These are phyloP conservation scores for Drosophila multiciliata DNA, from an alignment of 2,888 invertebrate genomes.

Conservation along the genomic window DNA sequence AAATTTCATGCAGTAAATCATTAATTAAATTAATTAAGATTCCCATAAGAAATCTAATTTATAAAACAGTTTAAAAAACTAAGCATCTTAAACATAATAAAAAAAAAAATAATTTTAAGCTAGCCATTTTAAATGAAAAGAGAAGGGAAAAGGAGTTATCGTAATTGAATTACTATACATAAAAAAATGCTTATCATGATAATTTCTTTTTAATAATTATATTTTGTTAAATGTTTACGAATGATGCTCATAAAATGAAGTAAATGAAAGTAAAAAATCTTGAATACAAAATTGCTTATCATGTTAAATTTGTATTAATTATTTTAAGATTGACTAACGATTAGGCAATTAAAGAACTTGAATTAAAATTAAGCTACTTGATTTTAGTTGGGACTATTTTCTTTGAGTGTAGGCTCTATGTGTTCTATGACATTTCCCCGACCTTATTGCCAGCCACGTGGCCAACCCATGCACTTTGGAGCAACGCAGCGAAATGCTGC, in stretches of 20 bases:
- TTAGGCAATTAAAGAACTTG: not conserved
- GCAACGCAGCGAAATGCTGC: conserved; percentile 59
- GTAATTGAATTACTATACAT: not conserved
- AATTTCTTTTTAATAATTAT: not conserved
- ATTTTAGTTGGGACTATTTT: not conserved
- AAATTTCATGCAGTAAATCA: not conserved
- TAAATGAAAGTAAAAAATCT: not conserved
- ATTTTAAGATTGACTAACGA: not conserved
- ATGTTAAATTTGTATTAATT: not conserved
- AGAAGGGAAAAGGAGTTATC: not conserved
- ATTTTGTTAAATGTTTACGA: not conserved
- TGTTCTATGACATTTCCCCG: not conserved
- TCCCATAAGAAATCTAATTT: too few species aligned
- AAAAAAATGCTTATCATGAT: not conserved
- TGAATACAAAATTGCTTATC: not conserved
- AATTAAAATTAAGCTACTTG: not conserved
- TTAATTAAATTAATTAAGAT: not conserved
- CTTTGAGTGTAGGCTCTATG: not conserved
- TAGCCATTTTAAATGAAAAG: not conserved
- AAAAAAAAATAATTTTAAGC: not conserved
- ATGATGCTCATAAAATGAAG: not conserved
- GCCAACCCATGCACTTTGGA: conserved; percentile 68
- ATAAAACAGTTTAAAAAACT: not conserved
- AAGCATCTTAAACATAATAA: not conserved
- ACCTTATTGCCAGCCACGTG: conserved; percentile 21